Base-by-base conservation (phyloP, 2,113 vertebrate genomes). In the Psettodes erumei region DNA sequence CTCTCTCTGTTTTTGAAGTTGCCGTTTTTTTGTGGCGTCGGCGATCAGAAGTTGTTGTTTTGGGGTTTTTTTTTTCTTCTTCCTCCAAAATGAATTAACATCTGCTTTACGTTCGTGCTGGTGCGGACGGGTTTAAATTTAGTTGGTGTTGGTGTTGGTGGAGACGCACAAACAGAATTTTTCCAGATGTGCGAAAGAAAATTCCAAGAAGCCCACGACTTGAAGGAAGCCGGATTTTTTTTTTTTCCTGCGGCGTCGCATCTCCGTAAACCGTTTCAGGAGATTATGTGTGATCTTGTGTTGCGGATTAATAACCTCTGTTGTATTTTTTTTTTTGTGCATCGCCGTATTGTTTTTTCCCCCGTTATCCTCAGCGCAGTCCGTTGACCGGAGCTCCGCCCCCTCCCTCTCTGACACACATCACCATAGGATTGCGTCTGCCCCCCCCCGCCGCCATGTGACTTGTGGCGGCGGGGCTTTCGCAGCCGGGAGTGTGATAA, bases 401-500 rank as follows among this genome's bases (percentile, higher is more conserved):
- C 35, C 35, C 21, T 19, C 43, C 4, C 4, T 45, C 9, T 40
- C 21, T 12, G 21, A 71, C 63, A 48, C 64, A 53, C 65, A 84
- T 71, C 65, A 11, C 60, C 75, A 40, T 79, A 56, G 55, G 62
- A 82, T 61, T 75, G 64, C 54, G 43, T 77, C 67, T 35, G 21
- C 48, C 77, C 56, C 35, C 12, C 33, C 40, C 45, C 21, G 18
- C 21, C 71, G 13, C 73, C 80, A 81, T 82, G 85, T 80, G 86
- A 86, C 84, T 76, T 56, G 75, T 61, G 78, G 82, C 58, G 38
- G 86, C 16, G 75, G 80, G 65, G 77, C 77, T 75, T 82, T 88
- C 78, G 25, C 76, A 75, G 87, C 76, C 13, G 35, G 77, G 65
- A 78, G 86, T 71, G 81, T 75, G 74, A 87, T 90, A 88, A 87